These are phyloP conservation scores for Drosophila aldrichi DNA, from an alignment of 2,888 invertebrate species.

Conservation along the genomic window DNA sequence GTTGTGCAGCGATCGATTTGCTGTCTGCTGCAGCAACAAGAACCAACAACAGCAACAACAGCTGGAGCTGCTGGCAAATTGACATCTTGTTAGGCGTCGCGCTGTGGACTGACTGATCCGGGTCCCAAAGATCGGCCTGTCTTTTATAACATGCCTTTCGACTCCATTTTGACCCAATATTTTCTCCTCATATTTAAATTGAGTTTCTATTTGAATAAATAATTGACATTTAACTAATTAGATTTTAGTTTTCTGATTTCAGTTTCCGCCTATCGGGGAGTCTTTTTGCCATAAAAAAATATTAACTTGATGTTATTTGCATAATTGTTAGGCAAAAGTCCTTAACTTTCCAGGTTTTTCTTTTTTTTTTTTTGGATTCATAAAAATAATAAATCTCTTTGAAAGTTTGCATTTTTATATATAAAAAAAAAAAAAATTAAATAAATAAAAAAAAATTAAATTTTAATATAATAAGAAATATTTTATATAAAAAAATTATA, in stretches of 20 bases:
- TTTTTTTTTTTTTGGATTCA: too few relatives aligned
- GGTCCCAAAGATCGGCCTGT: background rate
- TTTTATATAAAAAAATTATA: too few relatives aligned
- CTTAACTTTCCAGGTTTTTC: too few relatives aligned
- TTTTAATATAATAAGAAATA: too few relatives aligned
- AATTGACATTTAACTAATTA: constrained; percentile 21
- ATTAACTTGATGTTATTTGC: background rate
- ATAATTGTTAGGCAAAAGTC: background rate
- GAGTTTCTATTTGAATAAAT: constrained; percentile 25
- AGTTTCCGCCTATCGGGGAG: background rate
- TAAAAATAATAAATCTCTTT: too few relatives aligned
- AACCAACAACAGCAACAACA: background rate
- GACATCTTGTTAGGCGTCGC: constrained; percentile 11
- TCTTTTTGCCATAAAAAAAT: background rate
- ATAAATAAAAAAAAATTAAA: too few relatives aligned
- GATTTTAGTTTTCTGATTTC: constrained; percentile 1
- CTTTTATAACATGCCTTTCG: constrained; percentile 24
- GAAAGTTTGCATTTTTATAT: too few relatives aligned
- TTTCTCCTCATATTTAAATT: background rate
- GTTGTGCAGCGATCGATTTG: background rate
- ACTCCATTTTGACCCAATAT: constrained; percentile 9
- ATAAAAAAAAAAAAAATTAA: too few relatives aligned
- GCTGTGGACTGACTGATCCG: constrained; percentile 18
- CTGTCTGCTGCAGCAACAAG: constrained; percentile 5
- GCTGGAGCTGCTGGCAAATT: background rate